A percentile compares a stretch with the other conserved stretches of the same genome.
These are phyloP conservation scores for Portunus trituberculatus DNA, from an alignment of 1,140 invertebrate species.

Conservation along the genomic window DNA sequence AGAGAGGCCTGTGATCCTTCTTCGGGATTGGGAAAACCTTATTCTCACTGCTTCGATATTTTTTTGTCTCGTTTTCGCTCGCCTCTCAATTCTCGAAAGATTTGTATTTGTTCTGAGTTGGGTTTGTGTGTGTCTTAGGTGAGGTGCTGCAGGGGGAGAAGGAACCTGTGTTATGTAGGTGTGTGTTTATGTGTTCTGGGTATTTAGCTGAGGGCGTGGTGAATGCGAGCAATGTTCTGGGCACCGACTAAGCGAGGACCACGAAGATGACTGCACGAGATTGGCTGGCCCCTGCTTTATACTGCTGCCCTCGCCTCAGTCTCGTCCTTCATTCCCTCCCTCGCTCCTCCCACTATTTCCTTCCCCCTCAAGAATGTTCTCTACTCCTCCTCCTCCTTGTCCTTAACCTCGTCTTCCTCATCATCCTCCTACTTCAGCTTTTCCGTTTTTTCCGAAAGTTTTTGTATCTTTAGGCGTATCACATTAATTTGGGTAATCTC, in stretches of 20 bases:
- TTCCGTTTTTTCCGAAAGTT: background rate
- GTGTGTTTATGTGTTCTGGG: background rate
- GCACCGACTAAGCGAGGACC: background rate
- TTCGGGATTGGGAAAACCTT: too few relatives aligned
- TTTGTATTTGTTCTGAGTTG: too few relatives aligned
- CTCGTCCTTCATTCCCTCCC: background rate
- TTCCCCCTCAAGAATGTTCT: background rate
- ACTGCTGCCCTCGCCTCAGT: background rate
- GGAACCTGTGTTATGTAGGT: background rate
- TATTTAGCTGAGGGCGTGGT: background rate
- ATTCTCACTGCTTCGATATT: too few relatives aligned
- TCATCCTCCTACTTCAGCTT: background rate
- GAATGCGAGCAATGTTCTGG: background rate
- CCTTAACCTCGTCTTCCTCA: background rate
- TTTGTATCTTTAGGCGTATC: background rate
- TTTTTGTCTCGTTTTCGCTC: too few relatives aligned
- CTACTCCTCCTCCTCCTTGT: background rate
- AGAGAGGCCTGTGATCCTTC: too few relatives aligned
- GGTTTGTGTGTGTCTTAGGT: too few relatives aligned
- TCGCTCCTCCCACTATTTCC: slow-evolving; percentile 18
- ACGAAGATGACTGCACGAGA: background rate
- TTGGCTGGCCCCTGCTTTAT: background rate
- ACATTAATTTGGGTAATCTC: background rate
- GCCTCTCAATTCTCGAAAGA: too few relatives aligned
- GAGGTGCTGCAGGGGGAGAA: too few relatives aligned